These are phyloP conservation scores for Acropternis orthonyx DNA, from an alignment of 2,797 vertebrate species.

Conservation along the genomic window DNA sequence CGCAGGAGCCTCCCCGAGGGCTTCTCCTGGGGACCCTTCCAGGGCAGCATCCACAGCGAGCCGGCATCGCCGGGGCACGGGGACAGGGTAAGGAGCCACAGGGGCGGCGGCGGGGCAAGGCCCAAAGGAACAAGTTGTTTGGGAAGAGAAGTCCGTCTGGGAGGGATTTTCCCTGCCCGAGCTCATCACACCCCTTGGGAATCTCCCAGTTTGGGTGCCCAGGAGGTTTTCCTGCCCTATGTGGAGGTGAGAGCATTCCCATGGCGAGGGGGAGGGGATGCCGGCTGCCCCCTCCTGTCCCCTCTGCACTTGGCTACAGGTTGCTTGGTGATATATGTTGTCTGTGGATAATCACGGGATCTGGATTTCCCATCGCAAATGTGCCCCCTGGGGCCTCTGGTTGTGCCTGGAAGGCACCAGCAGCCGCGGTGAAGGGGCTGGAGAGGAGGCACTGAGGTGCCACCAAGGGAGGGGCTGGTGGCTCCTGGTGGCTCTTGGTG, in stretches of 20 bases:
- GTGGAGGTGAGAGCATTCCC: fast-evolving
- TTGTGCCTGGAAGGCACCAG: background rate
- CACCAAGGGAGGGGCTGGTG: background rate
- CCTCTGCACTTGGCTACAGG: background rate
- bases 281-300: background rate
- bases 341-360: background rate
- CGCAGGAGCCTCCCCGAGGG: constrained; percentile 74
- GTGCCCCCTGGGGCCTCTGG: background rate
- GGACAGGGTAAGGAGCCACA: constrained; percentile 73
- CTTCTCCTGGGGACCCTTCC: constrained; percentile 88
- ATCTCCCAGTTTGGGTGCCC: background rate
- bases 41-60: constrained; percentile 81
- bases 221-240: fast-evolving
- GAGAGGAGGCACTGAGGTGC: background rate
- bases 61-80: constrained; percentile 60
- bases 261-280: fast-evolving
- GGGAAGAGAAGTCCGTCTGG: fast-evolving
- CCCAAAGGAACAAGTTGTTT: fast-evolving
- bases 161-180: background rate
- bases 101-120: fast-evolving
- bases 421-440: background rate
- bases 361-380: background rate
- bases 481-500: background rate
- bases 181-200: background rate
- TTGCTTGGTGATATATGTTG: background rate